Conservation (phyloP, 2,113 vertebrate species). For the Chionis minor region DNA sequence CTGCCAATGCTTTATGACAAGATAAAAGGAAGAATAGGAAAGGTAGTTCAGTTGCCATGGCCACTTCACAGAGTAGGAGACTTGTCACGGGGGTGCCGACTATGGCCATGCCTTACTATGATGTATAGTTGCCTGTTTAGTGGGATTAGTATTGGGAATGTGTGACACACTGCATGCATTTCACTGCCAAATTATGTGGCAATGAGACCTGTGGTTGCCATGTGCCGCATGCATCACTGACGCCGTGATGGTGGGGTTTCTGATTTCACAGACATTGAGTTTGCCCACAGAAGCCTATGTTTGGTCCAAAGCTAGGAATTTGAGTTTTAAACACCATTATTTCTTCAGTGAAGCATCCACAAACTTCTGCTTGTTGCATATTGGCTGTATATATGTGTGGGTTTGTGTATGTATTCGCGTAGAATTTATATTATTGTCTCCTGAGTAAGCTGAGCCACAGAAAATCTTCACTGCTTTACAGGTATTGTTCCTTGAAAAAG, state of each 20-base stretch:
- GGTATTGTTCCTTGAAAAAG: not conserved
- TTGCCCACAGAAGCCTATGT: not conserved
- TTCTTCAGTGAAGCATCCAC: not conserved
- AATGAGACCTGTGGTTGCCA: not conserved
- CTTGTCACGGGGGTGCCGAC: not conserved
- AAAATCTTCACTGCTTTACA: not conserved
- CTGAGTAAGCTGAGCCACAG: rapidly evolving
- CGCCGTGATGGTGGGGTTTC: not conserved
- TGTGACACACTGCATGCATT: not conserved
- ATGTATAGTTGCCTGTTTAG: not conserved
- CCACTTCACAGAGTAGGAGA: not conserved
- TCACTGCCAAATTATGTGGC: not conserved
- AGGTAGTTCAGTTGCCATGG: not conserved
- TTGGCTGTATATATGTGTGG: too few relatives aligned
- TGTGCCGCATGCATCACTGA: not conserved
- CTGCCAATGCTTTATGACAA: not conserved
- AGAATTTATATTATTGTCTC: not conserved
- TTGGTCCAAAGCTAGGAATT: not conserved
- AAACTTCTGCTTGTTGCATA: not conserved
- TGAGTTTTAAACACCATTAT: not conserved
- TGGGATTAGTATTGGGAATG: not conserved
- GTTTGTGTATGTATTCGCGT: not conserved
- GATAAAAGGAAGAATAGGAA: not conserved
- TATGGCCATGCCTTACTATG: not conserved
- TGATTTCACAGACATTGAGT: not conserved